Conservation (phyloP, 2,113 vertebrate species). For the Loxodonta africana region DNA sequence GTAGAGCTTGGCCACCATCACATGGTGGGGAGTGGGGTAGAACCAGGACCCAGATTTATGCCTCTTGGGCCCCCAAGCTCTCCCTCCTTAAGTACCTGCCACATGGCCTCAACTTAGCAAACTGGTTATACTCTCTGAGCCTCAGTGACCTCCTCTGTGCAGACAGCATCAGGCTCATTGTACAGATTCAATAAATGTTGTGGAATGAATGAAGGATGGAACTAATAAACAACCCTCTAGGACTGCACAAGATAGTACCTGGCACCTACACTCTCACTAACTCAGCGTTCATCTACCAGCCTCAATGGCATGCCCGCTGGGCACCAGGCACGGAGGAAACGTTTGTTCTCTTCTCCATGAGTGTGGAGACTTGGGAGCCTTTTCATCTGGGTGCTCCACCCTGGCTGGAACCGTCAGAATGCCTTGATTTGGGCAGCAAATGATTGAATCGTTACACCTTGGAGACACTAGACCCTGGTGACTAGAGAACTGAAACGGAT, state of each 20-base stretch:
- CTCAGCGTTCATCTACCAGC: not conserved
- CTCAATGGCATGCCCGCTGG: not conserved
- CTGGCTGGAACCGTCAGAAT: not conserved
- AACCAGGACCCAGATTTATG: not conserved
- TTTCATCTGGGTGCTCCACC: rapidly evolving
- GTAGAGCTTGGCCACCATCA: not conserved
- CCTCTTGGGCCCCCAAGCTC: not conserved
- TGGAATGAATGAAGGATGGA: not conserved
- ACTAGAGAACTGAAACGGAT: not conserved
- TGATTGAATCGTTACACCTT: not conserved
- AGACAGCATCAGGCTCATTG: not conserved
- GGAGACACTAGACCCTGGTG: not conserved
- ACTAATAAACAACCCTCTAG: too few species aligned
- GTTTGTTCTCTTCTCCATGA: not conserved
- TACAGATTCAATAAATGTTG: not conserved
- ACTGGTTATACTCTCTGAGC: not conserved
- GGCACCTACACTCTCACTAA: rapidly evolving
- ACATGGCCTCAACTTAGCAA: not conserved
- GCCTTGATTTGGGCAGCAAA: not conserved
- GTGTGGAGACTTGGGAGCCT: not conserved
- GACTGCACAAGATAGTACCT: not conserved
- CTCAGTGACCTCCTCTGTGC: rapidly evolving
- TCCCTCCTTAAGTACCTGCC: too few species aligned
- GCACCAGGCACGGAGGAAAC: not conserved
- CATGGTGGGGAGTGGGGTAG: not conserved